phyloP scores from a whole-genome alignment of 2,888 invertebrate species.

The Ochropacha duplaris region DNA sequence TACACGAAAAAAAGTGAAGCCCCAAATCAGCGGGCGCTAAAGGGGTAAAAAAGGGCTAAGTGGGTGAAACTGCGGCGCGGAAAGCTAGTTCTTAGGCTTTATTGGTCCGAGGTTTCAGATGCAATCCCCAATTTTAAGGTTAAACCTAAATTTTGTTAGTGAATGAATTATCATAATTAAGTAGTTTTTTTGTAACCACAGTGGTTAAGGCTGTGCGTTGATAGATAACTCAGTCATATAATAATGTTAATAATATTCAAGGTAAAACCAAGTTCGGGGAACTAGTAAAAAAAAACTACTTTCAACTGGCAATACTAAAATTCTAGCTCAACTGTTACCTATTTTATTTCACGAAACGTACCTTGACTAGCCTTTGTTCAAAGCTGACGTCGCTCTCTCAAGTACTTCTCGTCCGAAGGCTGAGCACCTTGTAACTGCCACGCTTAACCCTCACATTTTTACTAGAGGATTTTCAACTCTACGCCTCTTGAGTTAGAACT shows the following conservation, averaged over 20 bases:
- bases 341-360: background rate
- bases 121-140: background rate
- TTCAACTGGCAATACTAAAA: background rate
- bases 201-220: too few relatives aligned
- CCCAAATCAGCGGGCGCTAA: too few relatives aligned
- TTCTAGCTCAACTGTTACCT: background rate
- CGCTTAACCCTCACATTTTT: slow-evolving; percentile 10
- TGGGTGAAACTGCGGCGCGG: too few relatives aligned
- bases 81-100: too few relatives aligned
- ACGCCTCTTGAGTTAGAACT: background rate
- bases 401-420: slow-evolving; percentile 29
- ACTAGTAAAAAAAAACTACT: background rate
- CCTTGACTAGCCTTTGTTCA: slow-evolving; percentile 1
- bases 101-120: too few relatives aligned
- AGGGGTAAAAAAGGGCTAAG: too few relatives aligned
- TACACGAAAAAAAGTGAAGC: too few relatives aligned
- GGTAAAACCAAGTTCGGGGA: background rate
- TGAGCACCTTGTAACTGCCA: slow-evolving; percentile 13
- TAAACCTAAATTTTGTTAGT: too few relatives aligned
- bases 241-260: too few relatives aligned
- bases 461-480: background rate
- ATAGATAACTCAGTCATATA: too few relatives aligned
- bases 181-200: too few relatives aligned
- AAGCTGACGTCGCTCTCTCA: slow-evolving; percentile 22
- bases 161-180: too few relatives aligned